phyloP scores from a whole-genome alignment of 2,888 invertebrate species.

The Hydraecia micacea region DNA sequence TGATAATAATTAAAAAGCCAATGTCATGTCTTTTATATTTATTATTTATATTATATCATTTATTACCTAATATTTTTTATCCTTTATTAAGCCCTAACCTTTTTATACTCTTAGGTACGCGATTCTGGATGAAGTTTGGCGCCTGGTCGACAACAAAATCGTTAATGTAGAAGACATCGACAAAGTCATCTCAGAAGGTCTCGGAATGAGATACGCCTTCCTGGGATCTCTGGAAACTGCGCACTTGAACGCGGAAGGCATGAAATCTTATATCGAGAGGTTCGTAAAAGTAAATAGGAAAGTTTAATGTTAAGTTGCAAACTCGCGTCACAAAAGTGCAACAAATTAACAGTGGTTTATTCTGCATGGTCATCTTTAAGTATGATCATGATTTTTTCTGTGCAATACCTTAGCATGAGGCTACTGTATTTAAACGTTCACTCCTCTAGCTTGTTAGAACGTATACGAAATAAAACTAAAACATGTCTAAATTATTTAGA shows the following conservation, averaged over 20 bases:
- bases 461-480: not conserved
- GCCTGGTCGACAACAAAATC: constrained; percentile 95
- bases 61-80: too few species aligned
- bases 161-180: constrained; percentile 97
- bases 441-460: not conserved
- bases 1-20: not conserved
- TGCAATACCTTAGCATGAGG: not conserved
- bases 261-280: constrained; percentile 91
- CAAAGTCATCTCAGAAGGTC: constrained; percentile 97
- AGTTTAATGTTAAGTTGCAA: too few species aligned
- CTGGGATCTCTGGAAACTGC: constrained; percentile 98
- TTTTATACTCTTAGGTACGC: constrained; percentile 93
- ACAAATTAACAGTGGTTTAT: too few species aligned
- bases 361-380: too few species aligned
- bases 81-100: not conserved
- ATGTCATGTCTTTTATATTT: not conserved
- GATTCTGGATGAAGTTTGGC: constrained; percentile 97
- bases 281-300: constrained; percentile 58
- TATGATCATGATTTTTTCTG: not conserved
- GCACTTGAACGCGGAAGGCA: constrained; percentile 98
- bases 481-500: constrained; percentile 53
- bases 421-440: not conserved
- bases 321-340: too few species aligned
- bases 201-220: constrained; percentile 98
- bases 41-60: too few species aligned